phyloP scores from a whole-genome alignment of 2,888 invertebrate species.

The Adela reaumurella region DNA sequence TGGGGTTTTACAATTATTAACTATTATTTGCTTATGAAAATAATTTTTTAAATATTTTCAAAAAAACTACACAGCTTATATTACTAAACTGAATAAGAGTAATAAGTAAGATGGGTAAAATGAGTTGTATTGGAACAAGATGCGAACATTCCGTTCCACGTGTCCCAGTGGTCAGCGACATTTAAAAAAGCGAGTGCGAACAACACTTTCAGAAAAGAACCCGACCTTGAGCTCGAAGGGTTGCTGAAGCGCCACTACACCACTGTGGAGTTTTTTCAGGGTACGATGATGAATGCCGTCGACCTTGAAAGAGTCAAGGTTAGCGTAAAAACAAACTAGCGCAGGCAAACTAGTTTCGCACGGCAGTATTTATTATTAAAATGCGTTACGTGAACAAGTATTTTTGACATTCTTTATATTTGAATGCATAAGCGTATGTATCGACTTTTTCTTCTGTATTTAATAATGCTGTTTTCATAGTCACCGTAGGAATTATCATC shows the following conservation, averaged over 20 bases:
- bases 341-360: slow-evolving; percentile 51
- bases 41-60: too few species aligned
- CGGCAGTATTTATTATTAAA: slow-evolving; percentile 51
- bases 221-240: slow-evolving; percentile 99
- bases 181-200: slow-evolving; percentile 10
- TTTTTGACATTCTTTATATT: slow-evolving; percentile 28
- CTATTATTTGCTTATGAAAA: too few species aligned
- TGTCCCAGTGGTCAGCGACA: not conserved
- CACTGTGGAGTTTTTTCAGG: slow-evolving; percentile 99
- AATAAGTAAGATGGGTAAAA: too few species aligned
- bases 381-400: slow-evolving; percentile 43
- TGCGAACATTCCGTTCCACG: too few species aligned
- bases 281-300: slow-evolving; percentile 99
- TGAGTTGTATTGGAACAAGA: too few species aligned
- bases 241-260: slow-evolving; percentile 99
- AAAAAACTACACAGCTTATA: too few species aligned
- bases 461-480: slow-evolving; percentile 50
- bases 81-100: too few species aligned
- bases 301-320: slow-evolving; percentile 99
- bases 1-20: too few species aligned
- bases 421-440: slow-evolving; percentile 40
- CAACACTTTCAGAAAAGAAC: slow-evolving; percentile 90
- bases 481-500: slow-evolving; percentile 50
- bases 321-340: slow-evolving; percentile 55
- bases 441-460: slow-evolving; percentile 33